phyloP scores from a whole-genome alignment of 2,113 vertebrate species.

The Bos taurus region ARS-UCD2.0 NC_037336.1:99044501-99045000 shows the following conservation, averaged over 20 bases:
- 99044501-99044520: not conserved
- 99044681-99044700: not conserved
- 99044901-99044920: not conserved
- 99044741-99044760: constrained; percentile 13
- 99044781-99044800: constrained; percentile 1
- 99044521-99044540: not conserved
- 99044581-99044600: accelerated
- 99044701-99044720: not conserved
- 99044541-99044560: not conserved
- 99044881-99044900: not conserved
- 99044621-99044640: accelerated
- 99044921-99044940: not conserved
- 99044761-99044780: not conserved
- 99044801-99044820: constrained; percentile 14
- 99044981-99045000: accelerated
- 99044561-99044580: not conserved
- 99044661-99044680: not conserved
- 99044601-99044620: not conserved
- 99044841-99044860: constrained; percentile 18
- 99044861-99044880: not conserved
- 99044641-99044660: not conserved
- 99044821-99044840: constrained; percentile 2
- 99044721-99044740: constrained; percentile 18
- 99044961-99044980: not conserved
- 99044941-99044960: not conserved